These are phyloP conservation scores for Exocentrus adspersus DNA, from an alignment of 2,888 invertebrate genomes.

Conservation along the genomic window DNA sequence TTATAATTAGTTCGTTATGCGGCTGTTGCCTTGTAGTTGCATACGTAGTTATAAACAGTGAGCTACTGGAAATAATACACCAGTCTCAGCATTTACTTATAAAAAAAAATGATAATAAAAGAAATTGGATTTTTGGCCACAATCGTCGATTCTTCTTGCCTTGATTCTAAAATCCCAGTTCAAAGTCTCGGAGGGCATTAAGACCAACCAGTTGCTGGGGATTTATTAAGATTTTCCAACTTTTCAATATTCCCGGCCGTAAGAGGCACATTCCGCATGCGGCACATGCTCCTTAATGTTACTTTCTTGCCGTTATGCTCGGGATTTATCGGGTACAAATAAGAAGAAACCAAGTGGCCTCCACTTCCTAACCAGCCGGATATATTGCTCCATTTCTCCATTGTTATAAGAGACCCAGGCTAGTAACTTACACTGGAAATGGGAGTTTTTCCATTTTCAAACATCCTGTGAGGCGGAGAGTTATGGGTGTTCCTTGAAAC, in stretches of 20 bases:
- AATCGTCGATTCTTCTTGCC: too few relatives aligned
- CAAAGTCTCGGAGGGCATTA: constrained; percentile 1
- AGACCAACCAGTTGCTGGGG: constrained; percentile 12
- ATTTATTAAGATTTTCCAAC: constrained; percentile 49
- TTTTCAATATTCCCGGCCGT: constrained; percentile 46
- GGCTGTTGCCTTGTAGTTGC: not conserved
- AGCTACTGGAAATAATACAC: not conserved
- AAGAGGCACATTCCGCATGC: constrained; percentile 44
- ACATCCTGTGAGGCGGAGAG: not conserved
- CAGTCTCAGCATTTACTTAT: too few relatives aligned
- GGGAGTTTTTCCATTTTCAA: constrained; percentile 12
- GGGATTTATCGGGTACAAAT: constrained; percentile 46
- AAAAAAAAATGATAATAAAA: too few relatives aligned
- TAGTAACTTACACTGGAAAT: constrained; percentile 4
- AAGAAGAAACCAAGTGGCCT: constrained; percentile 39
- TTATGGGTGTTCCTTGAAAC: too few relatives aligned
- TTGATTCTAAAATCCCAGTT: too few relatives aligned
- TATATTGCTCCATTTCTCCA: constrained; percentile 47
- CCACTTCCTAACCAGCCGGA: constrained; percentile 39
- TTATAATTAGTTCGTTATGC: constrained; percentile 34
- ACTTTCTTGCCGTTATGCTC: constrained; percentile 48
- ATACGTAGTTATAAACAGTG: constrained; percentile 11
- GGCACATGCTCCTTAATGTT: constrained; percentile 51
- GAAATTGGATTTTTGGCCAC: too few relatives aligned
- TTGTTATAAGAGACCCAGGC: constrained; percentile 32